Conservation (phyloP, 2,888 invertebrate species). For the Globia sparganii region DNA sequence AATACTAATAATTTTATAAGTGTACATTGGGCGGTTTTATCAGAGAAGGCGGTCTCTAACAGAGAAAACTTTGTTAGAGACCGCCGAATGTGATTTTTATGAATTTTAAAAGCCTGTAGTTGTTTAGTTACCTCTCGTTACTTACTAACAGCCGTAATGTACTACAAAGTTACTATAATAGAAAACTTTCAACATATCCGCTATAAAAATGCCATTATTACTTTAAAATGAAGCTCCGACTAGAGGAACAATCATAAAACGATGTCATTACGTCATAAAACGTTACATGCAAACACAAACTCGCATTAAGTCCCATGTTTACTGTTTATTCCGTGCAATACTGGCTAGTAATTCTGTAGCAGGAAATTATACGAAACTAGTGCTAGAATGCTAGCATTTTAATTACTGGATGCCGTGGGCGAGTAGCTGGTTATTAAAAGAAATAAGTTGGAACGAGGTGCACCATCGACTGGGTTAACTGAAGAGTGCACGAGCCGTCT, state of each 20-base stretch:
- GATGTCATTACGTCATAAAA: slow-evolving; percentile 33
- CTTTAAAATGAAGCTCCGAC: slow-evolving; percentile 30
- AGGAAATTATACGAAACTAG: slow-evolving; percentile 57
- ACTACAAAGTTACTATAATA: neutral
- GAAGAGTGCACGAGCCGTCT: fast-evolving
- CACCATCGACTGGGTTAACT: slow-evolving; percentile 16
- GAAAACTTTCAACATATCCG: slow-evolving; percentile 2
- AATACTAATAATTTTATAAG: neutral
- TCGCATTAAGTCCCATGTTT: slow-evolving; percentile 29
- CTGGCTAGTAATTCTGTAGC: slow-evolving; percentile 47
- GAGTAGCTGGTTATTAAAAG: slow-evolving; percentile 48
- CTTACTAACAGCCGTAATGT: neutral
- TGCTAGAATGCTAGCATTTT: slow-evolving; percentile 47
- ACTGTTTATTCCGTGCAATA: slow-evolving; percentile 31
- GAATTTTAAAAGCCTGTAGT: neutral
- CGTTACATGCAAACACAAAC: slow-evolving; percentile 41
- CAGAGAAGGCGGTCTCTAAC: too few relatives aligned
- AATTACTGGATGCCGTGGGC: slow-evolving; percentile 51
- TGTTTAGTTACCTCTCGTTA: neutral
- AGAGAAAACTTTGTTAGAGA: neutral
- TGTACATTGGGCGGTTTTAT: neutral
- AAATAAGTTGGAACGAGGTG: slow-evolving; percentile 36
- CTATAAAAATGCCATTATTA: slow-evolving; percentile 28
- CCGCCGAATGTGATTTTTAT: too few relatives aligned
- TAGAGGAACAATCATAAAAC: slow-evolving; percentile 27